These are phyloP conservation scores for Chrysogorgia sp. DNA, from an alignment of 92 coral and sea anemone genomes.

Conservation along the genomic window DNA sequence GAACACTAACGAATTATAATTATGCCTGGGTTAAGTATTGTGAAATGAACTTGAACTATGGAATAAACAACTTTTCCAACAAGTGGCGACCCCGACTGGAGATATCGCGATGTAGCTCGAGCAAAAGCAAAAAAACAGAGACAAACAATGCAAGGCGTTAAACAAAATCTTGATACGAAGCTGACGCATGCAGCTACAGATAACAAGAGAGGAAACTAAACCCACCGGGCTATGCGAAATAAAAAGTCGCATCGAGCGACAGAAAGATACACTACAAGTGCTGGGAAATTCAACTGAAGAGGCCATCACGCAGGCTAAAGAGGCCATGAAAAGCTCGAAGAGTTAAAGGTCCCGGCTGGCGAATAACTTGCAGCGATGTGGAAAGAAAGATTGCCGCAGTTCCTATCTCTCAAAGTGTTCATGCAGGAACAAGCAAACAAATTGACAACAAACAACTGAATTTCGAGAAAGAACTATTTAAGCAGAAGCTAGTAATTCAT, in stretches of 20 bases:
- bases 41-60: too few relatives aligned
- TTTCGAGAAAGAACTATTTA: constrained; percentile 44
- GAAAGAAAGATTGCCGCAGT: constrained; percentile 43
- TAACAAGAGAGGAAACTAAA: constrained; percentile 49
- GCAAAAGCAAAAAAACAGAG: constrained; percentile 48
- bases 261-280: constrained; percentile 34
- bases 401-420: constrained; percentile 18
- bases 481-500: constrained; percentile 45
- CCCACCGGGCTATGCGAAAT: constrained; percentile 20
- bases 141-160: constrained; percentile 42
- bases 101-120: constrained; percentile 40
- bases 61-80: background rate
- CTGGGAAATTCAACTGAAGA: constrained; percentile 51
- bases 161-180: constrained; percentile 38
- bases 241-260: constrained; percentile 52
- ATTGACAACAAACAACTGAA: constrained; percentile 40
- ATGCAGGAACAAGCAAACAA: constrained; percentile 30
- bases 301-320: too few relatives aligned
- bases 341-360: constrained; percentile 40
- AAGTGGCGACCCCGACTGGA: constrained; percentile 59
- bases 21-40: too few relatives aligned
- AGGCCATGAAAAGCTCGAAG: constrained; percentile 45
- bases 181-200: constrained; percentile 43
- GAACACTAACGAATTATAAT: too few relatives aligned
- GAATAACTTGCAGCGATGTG: constrained; percentile 32